These are phyloP conservation scores for Ceyx melanurus DNA, from an alignment of 2,113 vertebrate species.

Conservation along the genomic window DNA sequence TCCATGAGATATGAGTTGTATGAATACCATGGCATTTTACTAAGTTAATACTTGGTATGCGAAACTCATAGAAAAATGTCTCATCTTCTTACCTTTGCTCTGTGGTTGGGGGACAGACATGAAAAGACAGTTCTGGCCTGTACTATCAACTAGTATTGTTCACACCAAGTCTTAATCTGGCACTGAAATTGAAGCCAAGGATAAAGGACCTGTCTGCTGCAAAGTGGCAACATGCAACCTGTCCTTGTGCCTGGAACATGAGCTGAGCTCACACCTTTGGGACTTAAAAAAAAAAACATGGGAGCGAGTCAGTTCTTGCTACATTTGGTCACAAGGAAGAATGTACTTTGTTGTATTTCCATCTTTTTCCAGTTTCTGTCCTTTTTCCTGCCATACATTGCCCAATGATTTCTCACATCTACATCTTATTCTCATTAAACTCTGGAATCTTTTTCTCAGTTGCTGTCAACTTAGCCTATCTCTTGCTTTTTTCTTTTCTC, in stretches of 20 bases:
- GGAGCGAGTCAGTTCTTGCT: neutral
- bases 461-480: neutral
- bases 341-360: neutral
- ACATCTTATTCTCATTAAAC: neutral
- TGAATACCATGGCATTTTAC: conserved; percentile 48
- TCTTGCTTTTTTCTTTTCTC: neutral
- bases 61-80: conserved; percentile 15
- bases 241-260: neutral
- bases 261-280: neutral
- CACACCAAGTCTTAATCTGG: conserved; percentile 42
- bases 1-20: conserved; percentile 33
- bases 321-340: neutral
- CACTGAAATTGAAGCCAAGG: conserved; percentile 30
- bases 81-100: conserved; percentile 1
- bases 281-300: neutral
- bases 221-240: neutral
- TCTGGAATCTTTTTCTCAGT: neutral
- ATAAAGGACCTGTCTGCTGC: conserved; percentile 1
- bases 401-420: neutral
- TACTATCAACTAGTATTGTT: conserved; percentile 20
- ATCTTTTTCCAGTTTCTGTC: neutral
- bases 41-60: conserved; percentile 52
- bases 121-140: conserved; percentile 48
- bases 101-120: conserved; percentile 41
- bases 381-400: neutral